Base-by-base conservation (phyloP, 1,140 invertebrate species). In the Lepidurus apus region DNA sequence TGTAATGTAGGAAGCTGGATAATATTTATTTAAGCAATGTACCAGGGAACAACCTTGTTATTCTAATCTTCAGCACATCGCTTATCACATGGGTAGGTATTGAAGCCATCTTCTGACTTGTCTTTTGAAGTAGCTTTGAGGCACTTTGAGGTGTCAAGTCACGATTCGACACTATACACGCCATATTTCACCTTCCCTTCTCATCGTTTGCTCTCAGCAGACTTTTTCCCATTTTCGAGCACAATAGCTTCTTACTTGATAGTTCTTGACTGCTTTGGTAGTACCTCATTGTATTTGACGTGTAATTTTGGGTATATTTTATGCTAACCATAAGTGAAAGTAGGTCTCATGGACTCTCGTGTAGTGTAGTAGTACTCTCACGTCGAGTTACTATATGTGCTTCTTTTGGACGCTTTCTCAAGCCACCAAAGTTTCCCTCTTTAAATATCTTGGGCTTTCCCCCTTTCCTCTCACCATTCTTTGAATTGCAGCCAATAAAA, bases 301-400 rank as follows among this genome's bases (percentile, higher is more conserved):
- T 34, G 34, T 34, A 34, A 34, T 34, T 34, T 34, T 34, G 34
- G n/a, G 53, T n/a, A 65, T n/a, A 13, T 65, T 13, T 7, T 7
- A n/a, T 13, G 17, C 17, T n/a, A 65, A 65, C 53, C 53, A 65
- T 21, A 65, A 65, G 53, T 65, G 53, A 65, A 65, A 65, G 53
- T 65, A 65, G 53, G 53, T 65, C 53, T 65, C 53, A 21, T 21
- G 17, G 53, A 65, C 17, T 65, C 21, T 21, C 53, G 53, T 65
- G 53, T 17, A 34, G 34, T 34, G 34, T 34, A 3, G 34, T 34
- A 34, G 34, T 34, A 34, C 34, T 4, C 34, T 34, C 34, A 34
- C 34, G 34, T 34, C 34, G 34, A 34, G 34, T 34, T 34, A 34
- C 3, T 34, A 2, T 26, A 26, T 26, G 34, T 34, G 34, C 34